phyloP scores from a whole-genome alignment of 2,113 vertebrate genomes.

The Petrocephalus zakoni region DNA sequence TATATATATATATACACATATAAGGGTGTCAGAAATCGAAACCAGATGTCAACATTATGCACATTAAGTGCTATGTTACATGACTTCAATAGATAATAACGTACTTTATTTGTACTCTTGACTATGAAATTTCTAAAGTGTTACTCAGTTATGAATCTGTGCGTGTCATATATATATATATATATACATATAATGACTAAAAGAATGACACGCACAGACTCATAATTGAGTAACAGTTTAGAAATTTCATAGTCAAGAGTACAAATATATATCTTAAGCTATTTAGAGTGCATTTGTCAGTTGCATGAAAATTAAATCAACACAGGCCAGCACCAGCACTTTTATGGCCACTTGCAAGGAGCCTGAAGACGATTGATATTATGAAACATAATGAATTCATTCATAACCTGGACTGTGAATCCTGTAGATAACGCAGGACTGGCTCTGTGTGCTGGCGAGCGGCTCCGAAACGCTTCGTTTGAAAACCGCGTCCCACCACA shows the following conservation, averaged over 20 bases:
- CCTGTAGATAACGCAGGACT: background rate
- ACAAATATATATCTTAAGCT: background rate
- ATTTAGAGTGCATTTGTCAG: background rate
- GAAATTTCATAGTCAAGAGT: background rate
- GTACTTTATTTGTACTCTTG: background rate
- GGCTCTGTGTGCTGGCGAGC: background rate
- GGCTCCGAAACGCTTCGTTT: background rate
- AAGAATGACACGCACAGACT: background rate
- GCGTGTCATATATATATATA: background rate
- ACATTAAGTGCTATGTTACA: background rate
- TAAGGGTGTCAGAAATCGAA: background rate
- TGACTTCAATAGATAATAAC: background rate
- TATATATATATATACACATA: background rate
- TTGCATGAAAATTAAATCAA: background rate
- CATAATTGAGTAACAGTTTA: background rate
- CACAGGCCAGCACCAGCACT: background rate
- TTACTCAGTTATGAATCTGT: background rate
- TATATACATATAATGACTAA: background rate
- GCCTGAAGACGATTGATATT: background rate
- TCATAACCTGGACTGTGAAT: background rate
- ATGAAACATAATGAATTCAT: background rate
- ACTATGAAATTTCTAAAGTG: background rate
- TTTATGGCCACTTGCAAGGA: background rate
- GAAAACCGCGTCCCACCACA: background rate
- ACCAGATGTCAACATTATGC: background rate